Evolutionary conservation across 2,888 invertebrate genomes (phyloP).

Genomic region (Doris montereyensis): DNA sequence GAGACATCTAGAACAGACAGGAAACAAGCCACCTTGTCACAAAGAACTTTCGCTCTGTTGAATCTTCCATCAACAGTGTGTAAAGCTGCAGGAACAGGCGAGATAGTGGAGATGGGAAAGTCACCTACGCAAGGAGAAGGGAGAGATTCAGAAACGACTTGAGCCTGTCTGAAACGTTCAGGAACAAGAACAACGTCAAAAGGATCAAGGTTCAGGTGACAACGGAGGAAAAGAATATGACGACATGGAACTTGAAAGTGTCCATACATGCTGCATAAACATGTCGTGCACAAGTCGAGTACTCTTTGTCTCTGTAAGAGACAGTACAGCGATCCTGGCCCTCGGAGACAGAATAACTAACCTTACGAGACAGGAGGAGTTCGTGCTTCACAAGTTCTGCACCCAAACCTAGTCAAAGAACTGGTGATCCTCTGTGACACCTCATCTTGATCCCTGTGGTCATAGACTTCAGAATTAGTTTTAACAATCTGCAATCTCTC

Average conservation of each 20-base stretch:
- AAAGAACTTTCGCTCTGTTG: slow-evolving; percentile 4
- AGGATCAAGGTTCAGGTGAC: slow-evolving; percentile 14
- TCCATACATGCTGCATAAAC: slow-evolving; percentile 13
- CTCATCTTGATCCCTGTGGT: slow-evolving; percentile 11
- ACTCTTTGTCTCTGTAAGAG: slow-evolving; percentile 11
- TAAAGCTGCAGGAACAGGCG: not conserved
- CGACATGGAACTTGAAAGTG: slow-evolving; percentile 21
- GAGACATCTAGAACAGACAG: slow-evolving; percentile 1
- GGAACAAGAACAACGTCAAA: slow-evolving; percentile 17
- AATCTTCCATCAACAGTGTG: not conserved
- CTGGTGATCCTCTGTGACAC: not conserved
- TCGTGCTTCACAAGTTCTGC: slow-evolving; percentile 18
- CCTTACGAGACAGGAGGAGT: slow-evolving; percentile 1
- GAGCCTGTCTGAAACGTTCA: not conserved
- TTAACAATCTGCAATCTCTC: not conserved
- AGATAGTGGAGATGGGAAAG: not conserved
- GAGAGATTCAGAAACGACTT: not conserved
- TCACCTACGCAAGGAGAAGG: not conserved
- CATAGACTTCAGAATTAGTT: slow-evolving; percentile 12
- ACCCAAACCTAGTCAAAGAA: slow-evolving; percentile 6
- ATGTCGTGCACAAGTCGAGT: not conserved
- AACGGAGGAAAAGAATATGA: not conserved
- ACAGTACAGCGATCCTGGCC: not conserved
- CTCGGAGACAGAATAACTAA: not conserved
- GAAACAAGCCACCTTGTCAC: slow-evolving; percentile 8